Evolutionary conservation across 2,888 invertebrate species (phyloP).

Genomic region (Ichneumon xanthorius): DNA sequence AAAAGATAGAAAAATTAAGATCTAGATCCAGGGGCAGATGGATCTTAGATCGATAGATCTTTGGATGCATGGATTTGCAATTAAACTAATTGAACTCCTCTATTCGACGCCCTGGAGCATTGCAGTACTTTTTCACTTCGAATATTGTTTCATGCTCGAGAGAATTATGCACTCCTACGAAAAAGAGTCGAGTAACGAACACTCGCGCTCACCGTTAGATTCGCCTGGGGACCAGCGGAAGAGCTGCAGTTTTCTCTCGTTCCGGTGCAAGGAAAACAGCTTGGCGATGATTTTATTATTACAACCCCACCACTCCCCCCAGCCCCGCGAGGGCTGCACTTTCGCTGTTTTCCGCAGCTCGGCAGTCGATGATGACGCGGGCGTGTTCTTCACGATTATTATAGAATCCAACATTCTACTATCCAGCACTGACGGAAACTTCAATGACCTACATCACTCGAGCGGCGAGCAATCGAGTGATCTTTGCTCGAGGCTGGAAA

Average conservation of each 20-base stretch:
- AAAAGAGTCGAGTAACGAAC: not conserved
- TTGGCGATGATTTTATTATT: constrained; percentile 13
- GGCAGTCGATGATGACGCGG: not conserved
- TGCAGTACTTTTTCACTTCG: not conserved
- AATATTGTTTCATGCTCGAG: not conserved
- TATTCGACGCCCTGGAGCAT: not conserved
- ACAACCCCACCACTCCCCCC: not conserved
- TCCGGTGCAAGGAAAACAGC: constrained; percentile 27
- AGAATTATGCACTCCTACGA: not conserved
- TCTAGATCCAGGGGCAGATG: too few species aligned
- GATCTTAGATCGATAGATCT: not conserved
- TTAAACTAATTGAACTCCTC: not conserved
- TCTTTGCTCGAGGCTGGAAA: constrained; percentile 62
- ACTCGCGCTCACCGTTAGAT: not conserved
- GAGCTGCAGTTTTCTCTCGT: not conserved
- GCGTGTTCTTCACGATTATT: constrained; percentile 38
- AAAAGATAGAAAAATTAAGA: too few species aligned
- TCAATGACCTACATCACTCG: constrained; percentile 60
- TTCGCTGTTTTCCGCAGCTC: not conserved
- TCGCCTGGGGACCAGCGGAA: not conserved
- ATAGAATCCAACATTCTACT: constrained; percentile 16
- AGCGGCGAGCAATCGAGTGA: constrained; percentile 41
- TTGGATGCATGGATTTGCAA: not conserved
- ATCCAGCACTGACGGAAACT: constrained; percentile 34
- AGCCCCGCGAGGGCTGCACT: not conserved